Evolutionary conservation across 2,888 invertebrate genomes (phyloP).

Genomic region (Tanytarsus gracilentus): DNA sequence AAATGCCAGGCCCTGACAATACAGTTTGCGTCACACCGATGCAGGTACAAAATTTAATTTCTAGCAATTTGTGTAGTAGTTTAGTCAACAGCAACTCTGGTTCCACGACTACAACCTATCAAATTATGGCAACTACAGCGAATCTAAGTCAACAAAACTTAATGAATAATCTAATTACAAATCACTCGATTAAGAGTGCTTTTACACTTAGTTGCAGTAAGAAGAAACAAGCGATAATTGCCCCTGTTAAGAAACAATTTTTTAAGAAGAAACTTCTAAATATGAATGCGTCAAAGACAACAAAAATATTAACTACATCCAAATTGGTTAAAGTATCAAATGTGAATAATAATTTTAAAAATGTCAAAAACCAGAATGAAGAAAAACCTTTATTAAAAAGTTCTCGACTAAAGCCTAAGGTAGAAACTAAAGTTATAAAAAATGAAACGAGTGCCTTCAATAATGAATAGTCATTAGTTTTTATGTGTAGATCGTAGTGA

Average conservation of each 20-base stretch:
- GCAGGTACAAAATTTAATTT: slow-evolving; percentile 54
- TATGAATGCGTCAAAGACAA: not conserved
- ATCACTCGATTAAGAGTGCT: too few species aligned
- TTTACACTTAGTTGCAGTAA: too few species aligned
- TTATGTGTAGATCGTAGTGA: too few species aligned
- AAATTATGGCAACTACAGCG: not conserved
- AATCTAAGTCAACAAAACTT: not conserved
- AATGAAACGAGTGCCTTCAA: too few species aligned
- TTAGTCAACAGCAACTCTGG: slow-evolving; percentile 28
- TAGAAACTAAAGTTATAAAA: too few species aligned
- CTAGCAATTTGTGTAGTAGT: slow-evolving; percentile 33
- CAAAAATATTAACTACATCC: not conserved
- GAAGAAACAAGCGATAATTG: slow-evolving; percentile 24
- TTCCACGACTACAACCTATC: not conserved
- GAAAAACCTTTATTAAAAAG: not conserved
- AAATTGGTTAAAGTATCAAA: not conserved
- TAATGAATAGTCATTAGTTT: too few species aligned
- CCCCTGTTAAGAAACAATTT: slow-evolving; percentile 10
- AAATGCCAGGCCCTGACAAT: slow-evolving; percentile 63
- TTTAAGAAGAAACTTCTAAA: slow-evolving; percentile 5
- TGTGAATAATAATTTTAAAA: slow-evolving; percentile 15
- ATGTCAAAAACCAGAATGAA: slow-evolving; percentile 11
- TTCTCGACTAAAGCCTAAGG: not conserved
- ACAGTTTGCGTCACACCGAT: slow-evolving; percentile 76
- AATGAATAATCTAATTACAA: not conserved